A percentile compares a stretch with the other conserved stretches of the same genome.
Evolutionary conservation across 2,113 vertebrate species (phyloP).

Genomic region (Sterrhoptilus dennistouni): DNA sequence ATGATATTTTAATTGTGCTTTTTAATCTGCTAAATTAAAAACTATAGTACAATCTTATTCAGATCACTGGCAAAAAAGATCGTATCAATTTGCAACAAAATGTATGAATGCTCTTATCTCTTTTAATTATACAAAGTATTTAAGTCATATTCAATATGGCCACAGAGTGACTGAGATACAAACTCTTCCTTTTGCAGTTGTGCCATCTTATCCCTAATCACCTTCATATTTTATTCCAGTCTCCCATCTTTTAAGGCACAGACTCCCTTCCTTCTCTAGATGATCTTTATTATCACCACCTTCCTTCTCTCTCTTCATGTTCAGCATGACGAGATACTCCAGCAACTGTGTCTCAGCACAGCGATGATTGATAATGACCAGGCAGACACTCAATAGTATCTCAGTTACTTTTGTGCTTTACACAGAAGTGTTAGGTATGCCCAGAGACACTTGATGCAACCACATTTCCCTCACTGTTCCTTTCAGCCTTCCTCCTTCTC

Average conservation of each 20-base stretch:
- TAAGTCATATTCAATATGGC: conserved; percentile 55
- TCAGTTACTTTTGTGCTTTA: background rate
- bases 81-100: conserved; percentile 75
- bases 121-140: conserved; percentile 72
- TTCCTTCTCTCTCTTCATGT: background rate
- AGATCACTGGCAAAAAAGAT: conserved; percentile 79
- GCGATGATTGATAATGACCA: background rate
- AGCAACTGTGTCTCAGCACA: background rate
- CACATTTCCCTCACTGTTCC: accelerated
- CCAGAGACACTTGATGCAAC: background rate
- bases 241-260: background rate
- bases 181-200: background rate
- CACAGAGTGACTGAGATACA: conserved; percentile 33
- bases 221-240: background rate
- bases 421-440: background rate
- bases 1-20: conserved; percentile 84
- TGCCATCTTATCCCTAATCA: background rate
- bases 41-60: conserved; percentile 71
- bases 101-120: conserved; percentile 60
- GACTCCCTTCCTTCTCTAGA: background rate
- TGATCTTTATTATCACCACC: background rate
- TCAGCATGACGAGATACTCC: background rate
- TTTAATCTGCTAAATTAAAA: conserved; percentile 84
- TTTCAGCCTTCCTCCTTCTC: background rate
- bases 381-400: background rate